Base-by-base conservation (phyloP, 2,797 vertebrate genomes). In the Esox masquinongy region DNA sequence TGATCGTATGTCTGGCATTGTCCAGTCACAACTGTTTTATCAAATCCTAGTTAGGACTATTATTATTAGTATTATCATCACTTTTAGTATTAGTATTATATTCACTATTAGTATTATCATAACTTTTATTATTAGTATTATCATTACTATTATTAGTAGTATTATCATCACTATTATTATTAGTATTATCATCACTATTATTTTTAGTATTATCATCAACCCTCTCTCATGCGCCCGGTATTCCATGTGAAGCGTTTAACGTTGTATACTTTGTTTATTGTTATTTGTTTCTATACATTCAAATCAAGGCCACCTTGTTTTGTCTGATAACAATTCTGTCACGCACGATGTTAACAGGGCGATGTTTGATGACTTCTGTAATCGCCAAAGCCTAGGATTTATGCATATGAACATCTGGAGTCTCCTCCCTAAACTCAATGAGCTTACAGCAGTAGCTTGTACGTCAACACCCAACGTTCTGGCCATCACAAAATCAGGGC, bases 321-420 rank as follows among this genome's bases (percentile, higher is more conserved):
- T 59, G 34, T 3, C 26, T n/a, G 70, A 9, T 19, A 19, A 59
- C 16, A 22, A 59, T 51, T 17, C 3, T 26, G 8, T 29, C 70
- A 53, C 16, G 9, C 17, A 19, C 8, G 72, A 24, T 26, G 5
- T 22, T 22, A 22, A 39, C 26, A 64, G 9, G 12, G 59, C n/a
- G 24, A 68, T 29, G 3, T 68, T 68, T 16, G 49, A 9, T 31
- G 39, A 36, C 36, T 64, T 75, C 49, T 53, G 47, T 68, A 39
- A 39, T n/a, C 34, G n/a, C 5, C 68, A 76, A 70, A 56, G 67
- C 19, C 9, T 59, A 4, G 50, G 74, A 19, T 70, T 24, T 17
- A 47, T 75, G 50, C 36, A 64, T 31, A 26, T 72, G 11, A 76
- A 76, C 34, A 50, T 43, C 12, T 61, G 69, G 64, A 71, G 69